These are phyloP conservation scores for Megaceryle torquata DNA, from an alignment of 2,113 vertebrate species.

Conservation along the genomic window DNA sequence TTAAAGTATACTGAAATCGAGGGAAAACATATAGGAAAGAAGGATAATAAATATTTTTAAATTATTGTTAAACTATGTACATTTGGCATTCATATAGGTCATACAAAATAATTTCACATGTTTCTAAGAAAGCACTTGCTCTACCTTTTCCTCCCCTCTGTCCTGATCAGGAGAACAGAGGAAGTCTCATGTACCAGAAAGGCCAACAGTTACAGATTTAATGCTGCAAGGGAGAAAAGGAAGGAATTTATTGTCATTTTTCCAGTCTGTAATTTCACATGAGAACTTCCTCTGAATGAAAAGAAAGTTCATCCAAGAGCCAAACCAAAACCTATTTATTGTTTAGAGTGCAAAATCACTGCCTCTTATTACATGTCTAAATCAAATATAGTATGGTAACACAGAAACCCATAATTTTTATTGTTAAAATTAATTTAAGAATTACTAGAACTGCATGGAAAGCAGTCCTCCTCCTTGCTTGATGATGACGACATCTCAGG, in stretches of 20 bases:
- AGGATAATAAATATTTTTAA: not conserved
- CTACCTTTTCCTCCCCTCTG: not conserved
- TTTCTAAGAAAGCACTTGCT: not conserved
- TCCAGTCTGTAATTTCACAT: not conserved
- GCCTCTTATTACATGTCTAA: not conserved
- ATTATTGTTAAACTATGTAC: not conserved
- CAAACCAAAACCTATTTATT: not conserved
- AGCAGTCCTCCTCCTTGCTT: not conserved
- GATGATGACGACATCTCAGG: not conserved
- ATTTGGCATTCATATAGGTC: not conserved
- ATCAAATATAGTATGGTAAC: not conserved
- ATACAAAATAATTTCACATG: rapidly evolving
- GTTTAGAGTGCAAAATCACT: not conserved
- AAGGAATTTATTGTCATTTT: not conserved
- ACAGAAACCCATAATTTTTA: rapidly evolving
- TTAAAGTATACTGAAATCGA: not conserved
- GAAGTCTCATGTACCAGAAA: not conserved
- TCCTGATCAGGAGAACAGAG: not conserved
- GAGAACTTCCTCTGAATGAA: not conserved
- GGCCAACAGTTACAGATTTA: not conserved
- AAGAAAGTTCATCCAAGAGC: not conserved
- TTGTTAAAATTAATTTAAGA: not conserved
- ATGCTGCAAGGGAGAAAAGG: not conserved
- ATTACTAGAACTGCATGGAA: not conserved
- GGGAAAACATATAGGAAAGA: not conserved